phyloP scores from a whole-genome alignment of 2,888 invertebrate genomes.

The Rotaria socialis region DNA sequence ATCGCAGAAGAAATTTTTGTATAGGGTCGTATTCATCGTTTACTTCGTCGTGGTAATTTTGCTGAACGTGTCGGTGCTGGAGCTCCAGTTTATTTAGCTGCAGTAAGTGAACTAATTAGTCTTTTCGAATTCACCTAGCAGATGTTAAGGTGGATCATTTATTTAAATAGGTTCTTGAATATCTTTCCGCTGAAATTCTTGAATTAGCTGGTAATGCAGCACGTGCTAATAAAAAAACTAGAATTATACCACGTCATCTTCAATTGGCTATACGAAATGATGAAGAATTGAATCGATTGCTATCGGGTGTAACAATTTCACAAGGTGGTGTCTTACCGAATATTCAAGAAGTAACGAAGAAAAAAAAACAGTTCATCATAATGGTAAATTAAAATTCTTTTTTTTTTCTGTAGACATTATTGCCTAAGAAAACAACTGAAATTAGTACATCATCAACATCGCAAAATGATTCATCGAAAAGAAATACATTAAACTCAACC shows the following conservation, averaged over 20 bases:
- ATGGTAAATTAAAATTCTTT: too few relatives aligned
- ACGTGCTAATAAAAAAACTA: constrained; percentile 66
- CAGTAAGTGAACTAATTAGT: constrained; percentile 50
- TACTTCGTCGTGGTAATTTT: constrained; percentile 59
- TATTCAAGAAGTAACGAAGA: constrained; percentile 59
- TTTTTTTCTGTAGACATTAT: too few relatives aligned
- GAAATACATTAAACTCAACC: too few relatives aligned
- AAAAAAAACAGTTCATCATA: neutral
- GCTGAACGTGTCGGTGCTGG: constrained; percentile 59
- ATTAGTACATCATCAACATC: too few relatives aligned
- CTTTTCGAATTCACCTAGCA: too few relatives aligned
- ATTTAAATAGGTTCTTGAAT: constrained; percentile 53
- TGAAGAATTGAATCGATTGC: constrained; percentile 73
- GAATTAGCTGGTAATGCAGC: constrained; percentile 62
- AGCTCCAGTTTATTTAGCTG: constrained; percentile 60
- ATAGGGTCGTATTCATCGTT: constrained; percentile 55
- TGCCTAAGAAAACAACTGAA: too few relatives aligned
- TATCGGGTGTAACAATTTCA: constrained; percentile 74
- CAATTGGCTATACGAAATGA: constrained; percentile 76
- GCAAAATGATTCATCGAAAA: too few relatives aligned
- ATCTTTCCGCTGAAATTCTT: constrained; percentile 66
- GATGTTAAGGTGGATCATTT: too few relatives aligned
- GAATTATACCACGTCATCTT: constrained; percentile 73
- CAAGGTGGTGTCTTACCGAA: constrained; percentile 79
- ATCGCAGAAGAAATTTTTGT: too few relatives aligned